Base-by-base conservation (phyloP, 2,888 invertebrate species). In the Drosophila anomelani region DNA sequence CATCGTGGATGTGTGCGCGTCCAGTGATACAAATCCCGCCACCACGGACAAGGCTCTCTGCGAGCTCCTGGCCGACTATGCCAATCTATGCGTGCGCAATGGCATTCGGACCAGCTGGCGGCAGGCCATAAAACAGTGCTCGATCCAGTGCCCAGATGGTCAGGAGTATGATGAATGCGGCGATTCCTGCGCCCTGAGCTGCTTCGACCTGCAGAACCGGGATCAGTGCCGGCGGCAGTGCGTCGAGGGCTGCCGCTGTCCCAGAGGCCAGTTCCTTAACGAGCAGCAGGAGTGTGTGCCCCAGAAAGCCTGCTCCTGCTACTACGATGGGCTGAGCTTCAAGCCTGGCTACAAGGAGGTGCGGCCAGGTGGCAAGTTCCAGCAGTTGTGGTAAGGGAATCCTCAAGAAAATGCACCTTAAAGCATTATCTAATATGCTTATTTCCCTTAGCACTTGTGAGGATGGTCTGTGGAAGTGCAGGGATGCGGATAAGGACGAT, bases 191-290 rank as follows among this genome's bases (percentile, higher is more conserved):
- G 93, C 95, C 0, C 94, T 96, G 78, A 95, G 95, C 32, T 97
- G 97, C 88, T 92, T 94, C 1, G 96, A 96, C 92, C 77, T 93
- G 26, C 80, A 88, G 17, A 72, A 73, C 3, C 90, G 89, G 59
- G 88, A 84, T 12, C 83, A 81, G 6, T 93, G 92, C 69, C 76
- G 81, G 4, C 80, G 88, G 4, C 85, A 91, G 58, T 98, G 98
- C 88, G 96, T 97, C 0, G 98, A 98, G 91, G 98, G 98, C 0
- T 98, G 98, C 91, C 97, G 97, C 67, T 98, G 98, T 90, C 96
- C 96, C 0, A 93, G 94, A 23, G 97, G 97, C 51, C 94, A 96
- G 93, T 94, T 95, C 0, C 91, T 98, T 43, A 95, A 97, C 85
- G 94, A 94, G 6, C 78, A 91, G n/a, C 94, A 94, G 58, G 94